A percentile compares a stretch with the other conserved stretches of the same genome.
These are phyloP conservation scores for Coboldia fuscipes DNA, from an alignment of 1,140 invertebrate genomes.

Conservation along the genomic window DNA sequence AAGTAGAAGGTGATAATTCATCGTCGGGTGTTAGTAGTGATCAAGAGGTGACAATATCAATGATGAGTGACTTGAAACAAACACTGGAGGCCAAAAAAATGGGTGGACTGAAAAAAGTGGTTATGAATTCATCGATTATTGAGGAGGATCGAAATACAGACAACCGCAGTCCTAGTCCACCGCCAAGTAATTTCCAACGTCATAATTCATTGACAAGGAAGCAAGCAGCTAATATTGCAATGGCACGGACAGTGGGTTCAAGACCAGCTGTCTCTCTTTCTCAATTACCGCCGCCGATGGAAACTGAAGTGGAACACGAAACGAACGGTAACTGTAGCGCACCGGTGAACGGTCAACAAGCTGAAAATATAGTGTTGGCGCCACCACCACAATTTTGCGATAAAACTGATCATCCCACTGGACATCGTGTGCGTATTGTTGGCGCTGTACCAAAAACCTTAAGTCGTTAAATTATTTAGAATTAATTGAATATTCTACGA, in stretches of 20 bases:
- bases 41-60: constrained; percentile 37
- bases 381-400: constrained; percentile 54
- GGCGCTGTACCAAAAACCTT: constrained; percentile 55
- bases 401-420: constrained; percentile 21
- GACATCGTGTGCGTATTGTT: constrained; percentile 55
- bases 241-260: constrained; percentile 21
- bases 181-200: constrained; percentile 25
- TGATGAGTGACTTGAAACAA: constrained; percentile 17
- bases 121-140: constrained; percentile 13
- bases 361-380: constrained; percentile 42
- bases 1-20: constrained; percentile 66
- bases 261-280: constrained; percentile 43
- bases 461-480: no score
- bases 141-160: constrained; percentile 18
- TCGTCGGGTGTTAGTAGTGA: constrained; percentile 71
- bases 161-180: constrained; percentile 20
- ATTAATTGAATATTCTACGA: no score
- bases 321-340: neutral
- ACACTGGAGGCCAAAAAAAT: constrained; percentile 10
- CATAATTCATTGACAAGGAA: constrained; percentile 33
- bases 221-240: constrained; percentile 26
- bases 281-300: constrained; percentile 59
- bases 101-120: constrained; percentile 16
- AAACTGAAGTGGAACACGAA: constrained; percentile 44
- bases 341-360: no score